Conservation (phyloP, 2,888 invertebrate species). For the Tricholauxania praeusta region DNA sequence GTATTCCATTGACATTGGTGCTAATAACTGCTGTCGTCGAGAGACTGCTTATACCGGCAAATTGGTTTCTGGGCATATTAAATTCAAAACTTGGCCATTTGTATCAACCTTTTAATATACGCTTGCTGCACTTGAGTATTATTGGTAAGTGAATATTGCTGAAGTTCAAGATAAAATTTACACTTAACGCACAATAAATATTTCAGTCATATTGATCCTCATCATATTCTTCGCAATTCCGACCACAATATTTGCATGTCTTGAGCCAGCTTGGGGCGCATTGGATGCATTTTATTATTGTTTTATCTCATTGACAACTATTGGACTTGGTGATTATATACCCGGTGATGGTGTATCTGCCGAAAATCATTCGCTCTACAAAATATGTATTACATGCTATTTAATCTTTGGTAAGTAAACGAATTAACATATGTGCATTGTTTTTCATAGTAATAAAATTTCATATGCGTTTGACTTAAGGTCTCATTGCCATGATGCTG, state of each 20-base stretch:
- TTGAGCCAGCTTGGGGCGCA: slow-evolving; percentile 87
- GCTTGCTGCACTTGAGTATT: slow-evolving; percentile 79
- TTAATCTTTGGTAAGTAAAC: slow-evolving; percentile 57
- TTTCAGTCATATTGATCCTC: slow-evolving; percentile 71
- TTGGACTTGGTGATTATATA: slow-evolving; percentile 90
- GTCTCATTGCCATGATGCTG: slow-evolving; percentile 87
- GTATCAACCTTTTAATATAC: slow-evolving; percentile 80
- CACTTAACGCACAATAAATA: slow-evolving; percentile 17
- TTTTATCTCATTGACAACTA: slow-evolving; percentile 90
- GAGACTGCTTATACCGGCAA: slow-evolving; percentile 80
- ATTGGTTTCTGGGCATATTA: slow-evolving; percentile 74
- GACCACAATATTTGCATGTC: slow-evolving; percentile 77
- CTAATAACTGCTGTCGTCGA: slow-evolving; percentile 86
- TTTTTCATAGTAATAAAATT: not conserved
- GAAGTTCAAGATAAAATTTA: not conserved
- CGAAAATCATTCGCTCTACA: slow-evolving; percentile 83
- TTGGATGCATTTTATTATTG: slow-evolving; percentile 92
- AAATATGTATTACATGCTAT: slow-evolving; percentile 83
- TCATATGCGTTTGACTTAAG: slow-evolving; percentile 61
- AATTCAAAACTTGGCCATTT: slow-evolving; percentile 79
- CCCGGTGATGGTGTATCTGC: slow-evolving; percentile 81
- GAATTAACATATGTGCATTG: not conserved
- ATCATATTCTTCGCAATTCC: slow-evolving; percentile 80
- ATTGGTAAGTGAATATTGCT: slow-evolving; percentile 70
- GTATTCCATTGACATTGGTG: slow-evolving; percentile 88